Conservation (phyloP, 2,888 invertebrate species). For the Agonopterix subpropinquella region DNA sequence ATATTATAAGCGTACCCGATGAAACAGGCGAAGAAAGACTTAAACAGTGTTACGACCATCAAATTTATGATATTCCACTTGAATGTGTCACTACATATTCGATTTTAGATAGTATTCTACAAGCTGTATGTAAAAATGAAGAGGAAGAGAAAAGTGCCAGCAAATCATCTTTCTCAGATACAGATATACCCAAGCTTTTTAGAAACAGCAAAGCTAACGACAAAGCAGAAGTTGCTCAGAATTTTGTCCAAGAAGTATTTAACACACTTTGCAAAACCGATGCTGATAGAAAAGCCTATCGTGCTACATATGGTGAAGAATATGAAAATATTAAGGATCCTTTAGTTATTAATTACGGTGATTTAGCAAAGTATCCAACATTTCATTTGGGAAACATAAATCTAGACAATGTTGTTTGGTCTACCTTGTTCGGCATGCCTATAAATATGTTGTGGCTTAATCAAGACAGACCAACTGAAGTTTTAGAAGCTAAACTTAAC, state of each 20-base stretch:
- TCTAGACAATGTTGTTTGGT: constrained; percentile 44
- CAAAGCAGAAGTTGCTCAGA: constrained; percentile 38
- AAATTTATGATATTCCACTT: constrained; percentile 40
- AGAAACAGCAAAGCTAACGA: constrained; percentile 12
- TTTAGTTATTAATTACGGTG: constrained; percentile 49
- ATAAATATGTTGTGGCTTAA: constrained; percentile 47
- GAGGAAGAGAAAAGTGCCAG: constrained; percentile 25
- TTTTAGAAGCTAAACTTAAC: constrained; percentile 52
- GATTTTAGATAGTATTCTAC: constrained; percentile 47
- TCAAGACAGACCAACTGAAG: constrained; percentile 28
- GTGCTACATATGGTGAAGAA: constrained; percentile 55
- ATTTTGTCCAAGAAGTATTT: constrained; percentile 45
- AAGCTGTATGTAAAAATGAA: constrained; percentile 31
- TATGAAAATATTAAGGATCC: constrained; percentile 52
- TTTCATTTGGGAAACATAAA: constrained; percentile 57
- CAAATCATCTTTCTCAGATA: constrained; percentile 28
- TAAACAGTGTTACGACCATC: constrained; percentile 28
- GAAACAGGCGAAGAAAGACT: constrained; percentile 20
- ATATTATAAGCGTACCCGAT: constrained; percentile 43
- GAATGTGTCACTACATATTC: constrained; percentile 55
- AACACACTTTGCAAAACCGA: constrained; percentile 43
- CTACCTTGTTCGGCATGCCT: constrained; percentile 47
- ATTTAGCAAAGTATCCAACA: constrained; percentile 44
- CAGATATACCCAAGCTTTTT: constrained; percentile 21
- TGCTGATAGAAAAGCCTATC: constrained; percentile 39